These are phyloP conservation scores for Oreohelix idahoensis DNA, from an alignment of 1,140 invertebrate genomes.

Conservation along the genomic window DNA sequence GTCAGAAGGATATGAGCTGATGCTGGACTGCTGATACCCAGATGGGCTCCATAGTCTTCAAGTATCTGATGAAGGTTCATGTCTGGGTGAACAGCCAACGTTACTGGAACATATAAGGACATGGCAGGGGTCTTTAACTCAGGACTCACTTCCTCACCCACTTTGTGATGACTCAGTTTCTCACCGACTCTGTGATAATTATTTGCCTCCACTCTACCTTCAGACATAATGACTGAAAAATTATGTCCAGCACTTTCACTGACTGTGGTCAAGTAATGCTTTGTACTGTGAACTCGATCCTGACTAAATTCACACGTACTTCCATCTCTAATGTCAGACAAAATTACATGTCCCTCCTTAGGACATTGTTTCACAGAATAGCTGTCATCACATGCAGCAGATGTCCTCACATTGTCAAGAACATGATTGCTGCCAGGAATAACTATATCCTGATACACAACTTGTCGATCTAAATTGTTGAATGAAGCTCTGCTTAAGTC, in stretches of 20 bases:
- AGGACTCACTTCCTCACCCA: no score
- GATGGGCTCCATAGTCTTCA: background rate
- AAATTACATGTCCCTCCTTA: background rate
- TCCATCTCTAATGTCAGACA: background rate
- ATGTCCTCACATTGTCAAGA: background rate
- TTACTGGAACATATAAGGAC: slow-evolving; percentile 39
- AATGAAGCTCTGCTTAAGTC: no score
- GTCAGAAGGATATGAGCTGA: background rate
- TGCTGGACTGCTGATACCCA: slow-evolving; percentile 14
- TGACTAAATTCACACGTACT: background rate
- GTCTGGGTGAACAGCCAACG: slow-evolving; percentile 38
- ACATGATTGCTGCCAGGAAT: background rate
- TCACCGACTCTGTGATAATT: no score
- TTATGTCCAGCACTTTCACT: no score
- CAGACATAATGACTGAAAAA: no score
- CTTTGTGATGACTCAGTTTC: no score
- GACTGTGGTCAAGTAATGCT: no score
- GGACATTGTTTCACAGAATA: no score
- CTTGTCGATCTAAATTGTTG: no score
- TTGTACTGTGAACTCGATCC: no score
- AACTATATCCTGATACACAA: background rate
- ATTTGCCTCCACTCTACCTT: no score
- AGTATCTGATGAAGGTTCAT: slow-evolving; percentile 39
- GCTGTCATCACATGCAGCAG: background rate
- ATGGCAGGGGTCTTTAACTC: background rate